Base-by-base conservation (phyloP, 2,888 invertebrate species). In the Pogonocherus hispidulus region DNA sequence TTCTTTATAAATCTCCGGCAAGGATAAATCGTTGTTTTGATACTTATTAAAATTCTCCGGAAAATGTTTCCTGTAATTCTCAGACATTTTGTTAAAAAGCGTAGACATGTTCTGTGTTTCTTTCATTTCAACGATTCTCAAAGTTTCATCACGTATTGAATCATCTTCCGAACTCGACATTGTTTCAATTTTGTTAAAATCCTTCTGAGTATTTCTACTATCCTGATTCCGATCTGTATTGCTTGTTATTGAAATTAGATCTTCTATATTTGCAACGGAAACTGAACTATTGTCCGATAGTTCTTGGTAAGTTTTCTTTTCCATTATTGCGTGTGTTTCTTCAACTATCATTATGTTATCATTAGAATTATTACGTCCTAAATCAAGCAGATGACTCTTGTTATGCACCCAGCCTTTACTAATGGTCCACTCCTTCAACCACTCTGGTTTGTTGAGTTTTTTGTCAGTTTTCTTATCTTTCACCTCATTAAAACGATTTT, bases 351-450 rank as follows among this genome's bases (percentile, higher is more conserved):
- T 55, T 59, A 49, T 11, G 22, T 32, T 54, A 19, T 41, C 63
- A 63, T 4, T 77, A n/a, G 46, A 54, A 47, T 51, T 59, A 27
- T 63, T 57, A 2, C 35, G 22, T 11, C 69, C 81, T 23, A 84
- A 71, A 41, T 78, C 78, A 16, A 85, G 72, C 69, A 85, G 74
- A 75, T 84, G 84, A 8, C 82, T 82, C 56, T 83, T 77, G 70
- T 85, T 85, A 66, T 85, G 85, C 67, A 85, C 83, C 86, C 86
- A 86, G 1, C 85, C 86, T 69, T 86, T 86, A 64, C 85, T 85
- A n/a, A 86, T 85, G 0, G 86, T 86, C 86, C 86, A 86, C 71
- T 86, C 85, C 66, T 85, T 85, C 47, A 84, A 69, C 86, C 86
- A 86, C 67, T 83, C 84, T 0, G 84, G 84, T 75, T 81, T 83